These are phyloP conservation scores for Diadegma fenestrale DNA, from an alignment of 2,888 invertebrate genomes.

Conservation along the genomic window DNA sequence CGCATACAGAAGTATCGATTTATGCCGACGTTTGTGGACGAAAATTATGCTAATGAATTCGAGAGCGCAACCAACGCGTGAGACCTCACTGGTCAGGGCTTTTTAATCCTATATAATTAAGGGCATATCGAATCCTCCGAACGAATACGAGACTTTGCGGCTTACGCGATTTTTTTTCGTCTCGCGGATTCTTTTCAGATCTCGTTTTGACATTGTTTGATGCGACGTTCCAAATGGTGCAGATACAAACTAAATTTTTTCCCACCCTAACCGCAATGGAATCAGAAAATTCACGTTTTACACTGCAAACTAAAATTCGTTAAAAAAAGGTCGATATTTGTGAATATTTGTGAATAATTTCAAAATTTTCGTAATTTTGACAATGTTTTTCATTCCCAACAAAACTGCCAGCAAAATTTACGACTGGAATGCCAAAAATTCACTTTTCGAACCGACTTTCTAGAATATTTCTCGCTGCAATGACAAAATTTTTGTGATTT, in stretches of 20 bases:
- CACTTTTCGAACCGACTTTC: too few species aligned
- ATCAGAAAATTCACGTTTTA: background rate
- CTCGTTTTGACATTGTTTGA: background rate
- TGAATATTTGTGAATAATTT: too few species aligned
- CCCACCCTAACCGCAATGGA: background rate
- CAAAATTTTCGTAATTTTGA: too few species aligned
- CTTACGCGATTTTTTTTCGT: background rate
- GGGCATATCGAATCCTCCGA: background rate
- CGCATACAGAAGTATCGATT: slow-evolving; percentile 48
- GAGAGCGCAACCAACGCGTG: slow-evolving; percentile 21
- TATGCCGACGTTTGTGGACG: slow-evolving; percentile 57
- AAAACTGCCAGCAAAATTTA: too few species aligned
- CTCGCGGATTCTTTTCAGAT: background rate
- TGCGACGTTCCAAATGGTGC: background rate
- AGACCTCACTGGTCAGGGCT: slow-evolving; percentile 45
- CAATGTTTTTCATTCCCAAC: too few species aligned
- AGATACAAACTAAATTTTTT: background rate
- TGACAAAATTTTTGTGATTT: too few species aligned
- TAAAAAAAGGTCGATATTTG: too few species aligned
- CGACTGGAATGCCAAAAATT: too few species aligned
- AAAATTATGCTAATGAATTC: slow-evolving; percentile 65
- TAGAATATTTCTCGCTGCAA: too few species aligned
- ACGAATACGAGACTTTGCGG: slow-evolving; percentile 4
- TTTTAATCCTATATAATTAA: slow-evolving; percentile 1
- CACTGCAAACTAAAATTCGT: too few species aligned